Evolutionary conservation across 1,140 invertebrate species (phyloP).

Genomic region (Polyergus mexicanus): DNA sequence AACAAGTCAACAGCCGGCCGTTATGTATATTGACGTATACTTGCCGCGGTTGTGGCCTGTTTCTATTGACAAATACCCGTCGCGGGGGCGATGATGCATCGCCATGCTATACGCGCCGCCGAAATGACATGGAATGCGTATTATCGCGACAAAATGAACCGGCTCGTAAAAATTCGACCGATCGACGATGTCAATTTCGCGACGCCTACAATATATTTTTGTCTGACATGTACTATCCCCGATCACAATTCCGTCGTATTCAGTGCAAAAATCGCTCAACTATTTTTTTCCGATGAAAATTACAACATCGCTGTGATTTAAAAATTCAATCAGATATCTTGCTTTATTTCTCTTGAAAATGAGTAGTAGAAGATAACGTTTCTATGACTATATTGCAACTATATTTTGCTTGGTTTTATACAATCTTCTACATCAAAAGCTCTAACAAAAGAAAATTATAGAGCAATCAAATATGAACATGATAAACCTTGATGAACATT

Average conservation of each 20-base stretch:
- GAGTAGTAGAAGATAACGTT: background rate
- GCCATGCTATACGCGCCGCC: constrained; percentile 69
- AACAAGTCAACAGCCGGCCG: constrained; percentile 85
- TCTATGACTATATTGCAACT: background rate
- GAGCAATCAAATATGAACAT: background rate
- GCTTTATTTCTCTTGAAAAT: background rate
- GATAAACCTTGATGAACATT: constrained; percentile 31
- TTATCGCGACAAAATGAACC: constrained; percentile 76
- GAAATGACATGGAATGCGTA: constrained; percentile 74
- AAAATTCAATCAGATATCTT: background rate
- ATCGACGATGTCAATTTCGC: constrained; percentile 41
- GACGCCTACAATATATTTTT: constrained; percentile 44
- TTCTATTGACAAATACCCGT: constrained; percentile 85
- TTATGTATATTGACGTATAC: constrained; percentile 83
- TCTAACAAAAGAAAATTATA: background rate
- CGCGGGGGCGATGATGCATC: constrained; percentile 79
- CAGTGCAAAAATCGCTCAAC: background rate
- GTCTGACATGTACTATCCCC: background rate
- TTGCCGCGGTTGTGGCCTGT: constrained; percentile 81
- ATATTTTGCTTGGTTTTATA: background rate
- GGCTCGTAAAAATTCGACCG: constrained; percentile 66
- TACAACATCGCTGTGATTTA: background rate
- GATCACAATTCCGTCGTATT: background rate
- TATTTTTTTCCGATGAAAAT: background rate
- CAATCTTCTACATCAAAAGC: constrained; percentile 1